Evolutionary conservation across 92 coral and sea anemone species (phyloP).

Genomic region (Parazoanthus swiftii): DNA sequence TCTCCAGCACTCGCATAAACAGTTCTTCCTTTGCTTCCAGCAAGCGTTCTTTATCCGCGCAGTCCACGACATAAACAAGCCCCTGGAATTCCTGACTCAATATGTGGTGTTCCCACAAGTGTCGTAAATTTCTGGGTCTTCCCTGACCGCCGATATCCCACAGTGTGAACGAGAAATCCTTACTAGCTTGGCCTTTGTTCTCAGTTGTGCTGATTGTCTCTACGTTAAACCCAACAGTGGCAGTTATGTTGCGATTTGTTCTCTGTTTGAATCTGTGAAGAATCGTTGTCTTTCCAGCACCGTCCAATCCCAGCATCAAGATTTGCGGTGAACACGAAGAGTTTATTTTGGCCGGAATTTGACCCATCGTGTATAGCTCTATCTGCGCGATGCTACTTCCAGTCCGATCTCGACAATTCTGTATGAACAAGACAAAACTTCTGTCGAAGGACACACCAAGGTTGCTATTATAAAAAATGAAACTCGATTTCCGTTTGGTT

Average conservation of each 20-base stretch:
- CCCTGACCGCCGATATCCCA: conserved; percentile 42
- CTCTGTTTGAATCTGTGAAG: conserved; percentile 21
- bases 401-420: background rate
- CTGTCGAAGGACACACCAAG: background rate
- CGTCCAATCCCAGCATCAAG: conserved; percentile 39
- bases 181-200: background rate
- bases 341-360: background rate
- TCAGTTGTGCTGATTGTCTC: background rate
- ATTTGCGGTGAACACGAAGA: conserved; percentile 23
- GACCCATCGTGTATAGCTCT: conserved; percentile 8
- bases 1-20: conserved; percentile 14
- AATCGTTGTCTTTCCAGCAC: conserved; percentile 38
- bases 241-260: background rate
- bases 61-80: conserved; percentile 33
- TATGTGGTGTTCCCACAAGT: conserved; percentile 37
- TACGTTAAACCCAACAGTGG: conserved; percentile 34
- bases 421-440: background rate
- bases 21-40: conserved; percentile 25
- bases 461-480: background rate
- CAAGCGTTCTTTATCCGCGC: conserved; percentile 18
- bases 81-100: conserved; percentile 21
- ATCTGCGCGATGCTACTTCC: background rate
- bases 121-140: background rate
- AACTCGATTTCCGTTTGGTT: background rate
- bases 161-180: conserved; percentile 19